phyloP scores from a whole-genome alignment of 35 echinoderm and acorn worm genomes.

The Holothuria glaberrima region DNA sequence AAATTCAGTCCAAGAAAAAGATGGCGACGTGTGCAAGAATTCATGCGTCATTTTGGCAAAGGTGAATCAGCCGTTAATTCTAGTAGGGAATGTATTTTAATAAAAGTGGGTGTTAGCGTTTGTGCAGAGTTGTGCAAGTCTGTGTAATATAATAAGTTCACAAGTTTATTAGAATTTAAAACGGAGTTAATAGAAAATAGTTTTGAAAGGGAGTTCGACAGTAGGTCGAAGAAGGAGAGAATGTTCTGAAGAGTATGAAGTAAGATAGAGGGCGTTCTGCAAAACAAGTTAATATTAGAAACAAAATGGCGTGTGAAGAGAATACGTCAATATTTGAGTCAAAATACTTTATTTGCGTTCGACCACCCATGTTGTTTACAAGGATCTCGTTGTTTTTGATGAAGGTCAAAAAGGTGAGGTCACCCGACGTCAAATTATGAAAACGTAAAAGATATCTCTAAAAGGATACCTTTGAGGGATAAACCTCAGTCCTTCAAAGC shows the following conservation, averaged over 20 bases:
- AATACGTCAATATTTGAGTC: no score
- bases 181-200: not conserved
- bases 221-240: not conserved
- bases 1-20: constrained; percentile 12
- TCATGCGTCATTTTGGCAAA: constrained; percentile 59
- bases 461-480: no score
- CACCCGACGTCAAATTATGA: no score
- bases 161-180: not conserved
- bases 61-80: not conserved
- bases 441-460: no score
- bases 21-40: constrained; percentile 48
- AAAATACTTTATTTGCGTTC: no score
- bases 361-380: no score
- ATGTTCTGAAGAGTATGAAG: constrained; percentile 3
- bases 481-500: no score
- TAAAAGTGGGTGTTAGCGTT: not conserved
- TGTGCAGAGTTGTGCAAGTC: not conserved
- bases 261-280: not conserved
- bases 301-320: no score
- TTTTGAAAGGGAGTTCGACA: not conserved
- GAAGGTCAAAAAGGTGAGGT: no score
- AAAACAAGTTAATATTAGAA: not conserved
- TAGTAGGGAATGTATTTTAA: not conserved
- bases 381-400: no score
- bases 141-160: not conserved